Evolutionary conservation across 2,113 vertebrate species (phyloP), one percentile per base, ranked within the genome.

Genomic region (Oreochromis spilurus): DNA sequence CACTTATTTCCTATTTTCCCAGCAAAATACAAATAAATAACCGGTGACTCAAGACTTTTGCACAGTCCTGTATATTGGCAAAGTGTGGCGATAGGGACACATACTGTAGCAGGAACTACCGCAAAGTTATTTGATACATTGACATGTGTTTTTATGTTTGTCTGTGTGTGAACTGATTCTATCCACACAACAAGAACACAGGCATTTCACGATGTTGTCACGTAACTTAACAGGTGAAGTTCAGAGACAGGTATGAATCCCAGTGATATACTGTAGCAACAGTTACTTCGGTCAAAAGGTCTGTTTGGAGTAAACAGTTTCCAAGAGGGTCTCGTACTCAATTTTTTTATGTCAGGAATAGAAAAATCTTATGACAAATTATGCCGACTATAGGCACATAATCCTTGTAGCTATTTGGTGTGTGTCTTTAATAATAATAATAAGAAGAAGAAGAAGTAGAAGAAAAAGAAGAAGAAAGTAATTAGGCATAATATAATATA

Each of bases 381-480:
- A 67, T 83, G 40, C 26, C 4, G 9, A 85, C 54, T 31, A 54
- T 24, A 38, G 10, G 38, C 84, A 58, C 58, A 45, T 80, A 58
- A 83, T 81, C 40, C 40, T 70, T 83, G 34, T 81, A 62, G 38
- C 38, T 34, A 31, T 48, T 48, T 19, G 14, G 21, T 81, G 52
- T 55, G 9, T 9, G 4, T 38, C 19, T 65, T 45, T 45, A 36
- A 36, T 12, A 21, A 65, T 0, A 65, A 13, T 0, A 67, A 38
- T 0, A 7, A 38, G 3, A 13, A 21, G 19, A 2, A 21, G 19
- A 2, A 0, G 2, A 21, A 67, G 11, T 8, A 67, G 34, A 67
- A 67, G 19, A 2, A 38, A n/a, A 38, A 38, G 34, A 38, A 55
- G 54, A 55, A 38, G 19, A 65, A 38, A 67, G 62, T 38, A 3